Evolutionary conservation across 2,113 vertebrate species (phyloP), one percentile per base, ranked within the genome.

Genomic region (Pseudolaguvia tuberculata): DNA sequence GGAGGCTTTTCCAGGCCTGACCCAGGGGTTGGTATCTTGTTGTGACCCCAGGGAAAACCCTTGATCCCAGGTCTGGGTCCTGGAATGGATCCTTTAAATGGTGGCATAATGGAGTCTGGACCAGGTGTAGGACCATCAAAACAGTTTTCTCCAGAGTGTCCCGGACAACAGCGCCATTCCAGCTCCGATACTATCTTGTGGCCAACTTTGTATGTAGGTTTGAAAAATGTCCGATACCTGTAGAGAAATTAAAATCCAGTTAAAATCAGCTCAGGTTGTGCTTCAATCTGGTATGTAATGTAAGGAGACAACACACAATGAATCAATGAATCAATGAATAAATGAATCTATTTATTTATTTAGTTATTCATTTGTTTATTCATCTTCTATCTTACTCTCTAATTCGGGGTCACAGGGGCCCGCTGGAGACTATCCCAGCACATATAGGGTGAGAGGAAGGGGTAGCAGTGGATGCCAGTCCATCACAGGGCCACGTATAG

Each of bases 121-220:
- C 88, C 87, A 21, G 93, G 88, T 0, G 91, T 91, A 0, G 94
- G 89, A 65, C 91, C 93, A 67, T 95, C 93, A 0, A 92, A 85
- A 83, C 97, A 99, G 72, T 87, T 89, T 84, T 95, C 92, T 79
- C 96, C 96, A 58, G 92, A 85, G 82, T 90, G 91, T 48, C 97
- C 94, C 0, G 95, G 96, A 77, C 97, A 99, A 81, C 97, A 99
- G 39, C 93, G 92, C 97, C 97, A 99, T 83, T 95, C 91, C 18
- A 99, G 89, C 71, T 98, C 94, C 0, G 94, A 97, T 86, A 98
- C 93, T 0, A 90, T 92, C 86, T 97, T 99, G 84, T 92, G 93
- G 42, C 95, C 96, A 53, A 96, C 87, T 86, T 94, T 98, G 88
- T 98, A 99, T 21, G 83, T 95, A 80, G 96, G 95, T 76, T 95